phyloP scores from a whole-genome alignment of 2,888 invertebrate species.

The Megaustenia siamemsis region DNA sequence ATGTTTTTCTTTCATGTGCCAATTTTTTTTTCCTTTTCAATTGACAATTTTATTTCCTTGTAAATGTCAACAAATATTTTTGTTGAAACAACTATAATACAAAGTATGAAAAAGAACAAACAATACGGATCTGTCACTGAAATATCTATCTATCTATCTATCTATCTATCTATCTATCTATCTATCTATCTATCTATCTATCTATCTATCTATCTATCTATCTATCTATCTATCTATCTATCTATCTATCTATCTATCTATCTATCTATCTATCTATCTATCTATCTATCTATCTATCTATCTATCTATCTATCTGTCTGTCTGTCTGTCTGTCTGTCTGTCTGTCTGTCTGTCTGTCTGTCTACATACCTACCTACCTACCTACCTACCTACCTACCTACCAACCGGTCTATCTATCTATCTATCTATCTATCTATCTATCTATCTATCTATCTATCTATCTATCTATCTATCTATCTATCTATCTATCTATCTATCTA shows the following conservation, averaged over 20 bases:
- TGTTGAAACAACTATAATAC: too few species aligned
- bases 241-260: constrained; percentile 30
- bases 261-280: constrained; percentile 35
- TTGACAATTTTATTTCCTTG: too few species aligned
- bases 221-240: constrained; percentile 47
- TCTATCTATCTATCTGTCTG: constrained; percentile 5
- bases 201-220: constrained; percentile 45
- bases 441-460: background rate
- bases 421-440: background rate
- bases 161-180: constrained; percentile 14
- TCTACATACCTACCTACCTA: background rate
- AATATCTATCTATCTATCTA: background rate
- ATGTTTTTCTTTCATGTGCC: too few species aligned
- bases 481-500: background rate
- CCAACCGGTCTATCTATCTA: background rate
- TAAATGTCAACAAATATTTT: too few species aligned
- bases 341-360: background rate
- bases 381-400: background rate
- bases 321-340: background rate
- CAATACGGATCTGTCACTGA: too few species aligned
- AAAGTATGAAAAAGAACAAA: too few species aligned
- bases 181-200: constrained; percentile 19
- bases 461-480: background rate
- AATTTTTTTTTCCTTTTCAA: too few species aligned
- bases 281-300: constrained; percentile 19